Evolutionary conservation across 1,140 invertebrate species (phyloP), one percentile per base, ranked within the genome.

Genomic region (Hyles vespertilio): DNA sequence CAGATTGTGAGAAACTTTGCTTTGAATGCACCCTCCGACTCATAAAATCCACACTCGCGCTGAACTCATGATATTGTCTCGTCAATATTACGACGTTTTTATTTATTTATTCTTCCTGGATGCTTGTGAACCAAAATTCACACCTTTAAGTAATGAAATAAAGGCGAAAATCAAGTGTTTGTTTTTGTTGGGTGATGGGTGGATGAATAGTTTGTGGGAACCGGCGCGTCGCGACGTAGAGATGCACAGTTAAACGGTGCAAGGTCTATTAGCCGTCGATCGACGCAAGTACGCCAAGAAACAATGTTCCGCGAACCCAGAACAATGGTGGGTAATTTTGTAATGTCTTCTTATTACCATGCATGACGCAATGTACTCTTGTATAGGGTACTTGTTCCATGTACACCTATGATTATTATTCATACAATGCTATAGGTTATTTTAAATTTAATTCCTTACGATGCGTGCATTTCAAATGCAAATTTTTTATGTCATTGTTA

Each of bases 281-380:
- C 64, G 61, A 53, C 51, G 63, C 67, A 54, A 69, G 64, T 70
- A 74, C 77, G 69, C 67, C 63, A 68, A 74, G 69, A 70, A 74
- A 72, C 67, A 56, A 57, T 77, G 78, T 88, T 88, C 85, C 74
- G 70, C 79, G 81, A 87, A 86, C 67, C 52, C 69, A 80, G 74
- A 81, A 89, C 85, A 89, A 89, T 89, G 77, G 83, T 74, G 74
- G 67, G 78, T 84, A 79, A 78, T 87, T 87, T 87, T 86, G 85
- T 83, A 87, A 88, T 88, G 76, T 74, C 74, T 79, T 84, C 81
- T 81, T 81, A 84, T 85, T 85, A 84, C 80, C 73, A 85, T 77
- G 72, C 80, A 79, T 87, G 84, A 87, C 74, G 82, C 82, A 87
- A 89, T 63, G 61, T 70, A 59, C 59, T 70, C 67, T 68, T 63